phyloP scores from a whole-genome alignment of 2,113 vertebrate species.

The Amblyornis subalaris region DNA sequence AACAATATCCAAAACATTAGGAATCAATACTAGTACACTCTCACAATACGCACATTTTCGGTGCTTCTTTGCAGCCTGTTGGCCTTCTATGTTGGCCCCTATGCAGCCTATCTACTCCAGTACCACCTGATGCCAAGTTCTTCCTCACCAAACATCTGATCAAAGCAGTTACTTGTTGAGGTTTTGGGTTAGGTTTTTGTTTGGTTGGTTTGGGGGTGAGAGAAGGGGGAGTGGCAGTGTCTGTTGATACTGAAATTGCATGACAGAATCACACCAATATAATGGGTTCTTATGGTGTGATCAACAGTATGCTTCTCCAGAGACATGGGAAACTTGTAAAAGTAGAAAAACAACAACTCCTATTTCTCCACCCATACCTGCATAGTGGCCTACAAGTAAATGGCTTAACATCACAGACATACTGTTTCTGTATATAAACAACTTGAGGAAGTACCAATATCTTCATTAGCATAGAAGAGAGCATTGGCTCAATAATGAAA shows the following conservation, averaged over 20 bases:
- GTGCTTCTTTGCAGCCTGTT: not conserved
- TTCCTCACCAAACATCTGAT: not conserved
- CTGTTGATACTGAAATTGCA: not conserved
- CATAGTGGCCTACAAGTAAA: not conserved
- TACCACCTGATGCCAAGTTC: not conserved
- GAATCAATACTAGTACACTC: not conserved
- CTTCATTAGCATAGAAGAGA: not conserved
- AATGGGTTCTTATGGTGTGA: not conserved
- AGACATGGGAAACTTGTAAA: not conserved
- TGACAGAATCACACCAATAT: not conserved
- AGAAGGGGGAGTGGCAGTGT: not conserved
- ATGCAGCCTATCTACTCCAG: not conserved
- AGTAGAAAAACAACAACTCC: not conserved
- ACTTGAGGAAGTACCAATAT: not conserved
- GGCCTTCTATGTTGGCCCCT: not conserved
- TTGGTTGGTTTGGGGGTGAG: not conserved
- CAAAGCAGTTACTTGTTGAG: not conserved
- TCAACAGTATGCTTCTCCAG: not conserved
- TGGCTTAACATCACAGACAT: not conserved
- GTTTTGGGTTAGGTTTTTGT: not conserved
- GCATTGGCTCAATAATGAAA: not conserved
- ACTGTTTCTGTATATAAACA: not conserved
- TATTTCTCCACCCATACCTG: not conserved
- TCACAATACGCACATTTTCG: not conserved
- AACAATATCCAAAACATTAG: not conserved